Percentiles rank a stretch among this genome's conserved stretches.
Evolutionary conservation across 2,888 invertebrate genomes (phyloP).

Genomic region (Sphaerophoria taeniata): DNA sequence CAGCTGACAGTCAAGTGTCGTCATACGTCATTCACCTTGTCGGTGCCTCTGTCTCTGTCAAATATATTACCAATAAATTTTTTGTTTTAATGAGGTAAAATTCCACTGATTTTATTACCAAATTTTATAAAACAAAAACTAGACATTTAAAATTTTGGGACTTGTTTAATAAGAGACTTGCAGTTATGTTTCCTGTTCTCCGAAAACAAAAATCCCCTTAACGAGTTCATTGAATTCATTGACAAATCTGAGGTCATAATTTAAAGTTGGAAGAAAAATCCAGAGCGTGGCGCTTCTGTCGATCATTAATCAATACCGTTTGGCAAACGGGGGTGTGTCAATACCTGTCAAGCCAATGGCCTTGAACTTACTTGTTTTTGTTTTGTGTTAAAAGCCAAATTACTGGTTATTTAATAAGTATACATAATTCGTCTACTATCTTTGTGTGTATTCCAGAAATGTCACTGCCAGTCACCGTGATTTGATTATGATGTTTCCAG

Average conservation of each 20-base stretch:
- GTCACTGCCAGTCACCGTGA: conserved; percentile 9
- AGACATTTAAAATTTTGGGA: not conserved
- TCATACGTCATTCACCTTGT: too few relatives aligned
- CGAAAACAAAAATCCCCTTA: not conserved
- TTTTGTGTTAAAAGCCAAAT: not conserved
- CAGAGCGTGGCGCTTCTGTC: conserved; percentile 1
- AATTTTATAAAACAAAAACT: not conserved
- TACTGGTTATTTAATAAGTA: not conserved
- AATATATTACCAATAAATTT: not conserved
- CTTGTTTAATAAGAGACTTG: not conserved
- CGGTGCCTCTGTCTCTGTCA: not conserved
- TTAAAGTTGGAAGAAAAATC: conserved; percentile 16
- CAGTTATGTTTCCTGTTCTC: not conserved
- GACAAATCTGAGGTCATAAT: not conserved
- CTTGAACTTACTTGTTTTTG: conserved; percentile 15
- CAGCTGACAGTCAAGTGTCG: too few relatives aligned
- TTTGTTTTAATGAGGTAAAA: not conserved
- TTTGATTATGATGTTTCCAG: conserved; percentile 18
- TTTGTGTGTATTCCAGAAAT: conserved; percentile 1
- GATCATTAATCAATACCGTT: conserved; percentile 17
- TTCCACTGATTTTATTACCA: not conserved
- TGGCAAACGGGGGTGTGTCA: conserved; percentile 22
- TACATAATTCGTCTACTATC: too few relatives aligned
- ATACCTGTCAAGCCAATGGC: conserved; percentile 10
- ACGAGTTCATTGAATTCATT: conserved; percentile 8